phyloP scores from a whole-genome alignment of 1,140 invertebrate species.

The Onthophagus taurus region DNA sequence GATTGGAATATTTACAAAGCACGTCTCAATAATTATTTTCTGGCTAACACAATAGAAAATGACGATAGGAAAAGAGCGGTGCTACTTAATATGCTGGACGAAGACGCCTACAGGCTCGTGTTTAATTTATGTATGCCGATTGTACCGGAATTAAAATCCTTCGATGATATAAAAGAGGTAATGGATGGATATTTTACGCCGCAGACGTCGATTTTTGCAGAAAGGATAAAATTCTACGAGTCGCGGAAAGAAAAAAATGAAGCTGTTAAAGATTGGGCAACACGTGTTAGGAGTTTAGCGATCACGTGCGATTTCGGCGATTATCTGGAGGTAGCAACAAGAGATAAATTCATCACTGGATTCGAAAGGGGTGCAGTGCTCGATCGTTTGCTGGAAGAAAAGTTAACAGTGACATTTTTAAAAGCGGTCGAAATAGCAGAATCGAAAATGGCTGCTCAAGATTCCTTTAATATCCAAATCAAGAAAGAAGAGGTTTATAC shows the following conservation, averaged over 20 bases:
- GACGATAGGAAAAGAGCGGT: neutral
- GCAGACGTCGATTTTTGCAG: neutral
- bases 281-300: slow-evolving; percentile 8
- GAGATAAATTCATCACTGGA: slow-evolving; percentile 11
- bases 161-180: neutral
- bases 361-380: neutral
- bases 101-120: slow-evolving; percentile 8
- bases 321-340: slow-evolving; percentile 4
- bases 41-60: slow-evolving; percentile 4
- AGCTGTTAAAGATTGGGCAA: slow-evolving; percentile 9
- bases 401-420: slow-evolving; percentile 4
- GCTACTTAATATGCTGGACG: slow-evolving; percentile 5
- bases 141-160: slow-evolving; percentile 7
- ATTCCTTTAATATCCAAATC: no score
- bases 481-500: no score
- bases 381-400: slow-evolving; percentile 12
- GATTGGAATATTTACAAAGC: slow-evolving; percentile 13
- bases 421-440: slow-evolving; percentile 12
- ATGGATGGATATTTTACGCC: slow-evolving; percentile 8
- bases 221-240: slow-evolving; percentile 11
- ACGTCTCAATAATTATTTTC: slow-evolving; percentile 11
- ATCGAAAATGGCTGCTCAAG: no score
- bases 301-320: slow-evolving; percentile 9
- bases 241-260: slow-evolving; percentile 5
- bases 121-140: slow-evolving; percentile 6